Evolutionary conservation across 1,140 invertebrate genomes (phyloP), one percentile per base, ranked within the genome.

Genomic region (Dryas iulia): DNA sequence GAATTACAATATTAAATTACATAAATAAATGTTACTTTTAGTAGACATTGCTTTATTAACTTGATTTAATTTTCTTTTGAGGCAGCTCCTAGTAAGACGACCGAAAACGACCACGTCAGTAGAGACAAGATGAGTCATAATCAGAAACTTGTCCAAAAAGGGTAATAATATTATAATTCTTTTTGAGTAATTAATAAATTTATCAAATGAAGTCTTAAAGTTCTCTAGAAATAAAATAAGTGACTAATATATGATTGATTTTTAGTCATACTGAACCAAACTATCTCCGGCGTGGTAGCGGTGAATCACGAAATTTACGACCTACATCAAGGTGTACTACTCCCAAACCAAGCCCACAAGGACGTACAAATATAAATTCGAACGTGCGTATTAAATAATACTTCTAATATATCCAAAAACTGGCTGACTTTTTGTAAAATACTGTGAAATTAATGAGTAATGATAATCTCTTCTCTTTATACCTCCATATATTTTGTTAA

Each of bases 11-110:
- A n/a, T n/a, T n/a, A n/a, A n/a, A n/a, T n/a, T n/a, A n/a, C n/a
- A n/a, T n/a, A n/a, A n/a, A n/a, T n/a, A n/a, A n/a, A n/a, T n/a
- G n/a, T n/a, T n/a, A n/a, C n/a, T n/a, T n/a, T n/a, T n/a, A n/a
- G n/a, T n/a, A n/a, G n/a, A n/a, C n/a, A 39, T 47, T 66, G 21
- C 28, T 66, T 31, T 24, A 60, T 21, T 26, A 18, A 14, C 59
- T 53, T 12, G 3, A n/a, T 21, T 21, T 21, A 10, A 21, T 47
- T 54, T 62, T 63, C 62, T 69, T 69, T 72, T 73, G 56, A 74
- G 39, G 30, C 58, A 88, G 86, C 59, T 87, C n/a, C 73, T 83
- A 63, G 69, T 73, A 77, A 82, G 66, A 69, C 79, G 73, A 14
- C 66, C 69, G 78, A 85, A 61, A 85, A 76, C 70, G 74, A 80